These are phyloP conservation scores for Tachyglossus aculeatus DNA, from an alignment of 2,797 vertebrate genomes.

Conservation along the genomic window DNA sequence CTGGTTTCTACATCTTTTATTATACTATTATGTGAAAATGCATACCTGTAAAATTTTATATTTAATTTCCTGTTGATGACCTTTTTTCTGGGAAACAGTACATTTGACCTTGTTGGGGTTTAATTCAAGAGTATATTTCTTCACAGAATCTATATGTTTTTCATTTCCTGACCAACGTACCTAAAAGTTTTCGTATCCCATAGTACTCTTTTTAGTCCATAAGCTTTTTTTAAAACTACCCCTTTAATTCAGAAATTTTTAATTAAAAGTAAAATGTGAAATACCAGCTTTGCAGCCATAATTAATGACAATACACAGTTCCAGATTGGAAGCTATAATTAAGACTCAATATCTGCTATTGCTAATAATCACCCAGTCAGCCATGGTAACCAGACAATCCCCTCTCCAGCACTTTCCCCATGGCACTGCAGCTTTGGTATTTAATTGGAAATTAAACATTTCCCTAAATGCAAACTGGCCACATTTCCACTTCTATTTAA, in stretches of 20 bases:
- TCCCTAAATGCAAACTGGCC: conserved; percentile 28
- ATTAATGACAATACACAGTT: conserved; percentile 54
- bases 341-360: conserved; percentile 55
- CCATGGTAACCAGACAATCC: conserved; percentile 27
- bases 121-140: too few relatives aligned
- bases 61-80: conserved; percentile 2
- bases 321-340: conserved; percentile 62
- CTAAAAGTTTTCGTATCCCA: not conserved
- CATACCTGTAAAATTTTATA: not conserved
- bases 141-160: not conserved
- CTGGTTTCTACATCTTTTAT: not conserved
- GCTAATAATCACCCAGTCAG: conserved; percentile 60
- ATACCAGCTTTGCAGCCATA: conserved; percentile 51
- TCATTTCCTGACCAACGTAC: not conserved
- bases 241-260: conserved; percentile 46
- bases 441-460: conserved; percentile 65
- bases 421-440: conserved; percentile 32
- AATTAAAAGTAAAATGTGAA: conserved; percentile 60
- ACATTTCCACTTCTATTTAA: conserved; percentile 46
- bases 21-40: too few relatives aligned
- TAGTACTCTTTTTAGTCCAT: not conserved
- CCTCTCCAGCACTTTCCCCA: not conserved
- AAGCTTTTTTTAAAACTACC: conserved; percentile 26
- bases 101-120: too few relatives aligned
- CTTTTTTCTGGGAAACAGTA: too few relatives aligned